Conservation (phyloP, 2,113 vertebrate genomes). For the Halichoerus grypus region DNA sequence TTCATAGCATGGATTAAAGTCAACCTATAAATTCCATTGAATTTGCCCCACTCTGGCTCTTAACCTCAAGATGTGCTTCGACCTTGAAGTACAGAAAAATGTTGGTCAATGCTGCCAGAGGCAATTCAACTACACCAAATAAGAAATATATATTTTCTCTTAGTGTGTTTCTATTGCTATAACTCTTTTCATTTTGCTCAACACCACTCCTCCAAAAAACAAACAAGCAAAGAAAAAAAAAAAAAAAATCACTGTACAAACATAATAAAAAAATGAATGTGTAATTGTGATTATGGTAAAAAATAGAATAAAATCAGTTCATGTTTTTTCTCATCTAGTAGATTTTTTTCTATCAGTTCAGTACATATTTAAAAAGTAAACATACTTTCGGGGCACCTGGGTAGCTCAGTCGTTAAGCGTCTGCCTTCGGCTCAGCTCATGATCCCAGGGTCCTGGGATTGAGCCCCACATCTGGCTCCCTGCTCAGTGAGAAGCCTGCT, state of each 20-base stretch:
- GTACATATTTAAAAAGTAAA: not conserved
- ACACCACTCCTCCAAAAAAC: not conserved
- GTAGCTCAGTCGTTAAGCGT: no score
- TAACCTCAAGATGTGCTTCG: not conserved
- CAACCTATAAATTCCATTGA: not conserved
- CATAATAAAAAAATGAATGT: not conserved
- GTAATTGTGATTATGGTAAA: not conserved
- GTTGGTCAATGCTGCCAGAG: not conserved
- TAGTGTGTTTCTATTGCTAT: not conserved
- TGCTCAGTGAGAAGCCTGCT: no score
- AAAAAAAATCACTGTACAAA: not conserved
- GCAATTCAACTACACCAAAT: not conserved
- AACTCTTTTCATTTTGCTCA: not conserved
- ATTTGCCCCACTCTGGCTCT: not conserved
- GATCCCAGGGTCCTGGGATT: no score
- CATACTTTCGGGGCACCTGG: no score
- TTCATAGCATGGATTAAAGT: not conserved
- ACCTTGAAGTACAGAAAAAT: not conserved
- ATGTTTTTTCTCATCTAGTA: not conserved
- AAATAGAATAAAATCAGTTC: slow-evolving; percentile 10
- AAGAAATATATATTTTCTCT: not conserved
- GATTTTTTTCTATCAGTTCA: not conserved
- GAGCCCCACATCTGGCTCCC: no score
- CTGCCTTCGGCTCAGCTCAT: no score
- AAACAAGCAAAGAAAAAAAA: not conserved